A percentile compares a stretch with the other conserved stretches of the same genome.
Evolutionary conservation across 2,113 vertebrate genomes (phyloP).

Genomic region (Felis chaus): DNA sequence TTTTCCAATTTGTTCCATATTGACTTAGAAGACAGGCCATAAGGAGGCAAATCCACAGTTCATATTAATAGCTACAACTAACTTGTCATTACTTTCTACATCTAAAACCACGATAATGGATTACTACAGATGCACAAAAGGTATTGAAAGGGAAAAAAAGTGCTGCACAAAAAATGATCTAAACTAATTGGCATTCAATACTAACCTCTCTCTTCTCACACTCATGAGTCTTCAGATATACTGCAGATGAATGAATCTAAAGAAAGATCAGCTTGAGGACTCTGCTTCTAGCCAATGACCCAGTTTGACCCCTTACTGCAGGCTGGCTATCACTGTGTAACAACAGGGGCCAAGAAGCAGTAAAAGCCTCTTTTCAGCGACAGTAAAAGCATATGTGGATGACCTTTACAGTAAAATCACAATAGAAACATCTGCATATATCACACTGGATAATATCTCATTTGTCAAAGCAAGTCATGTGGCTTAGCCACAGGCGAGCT

Average conservation of each 20-base stretch:
- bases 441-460: neutral
- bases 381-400: neutral
- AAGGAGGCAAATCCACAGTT: neutral
- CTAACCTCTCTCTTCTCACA: neutral
- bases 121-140: neutral
- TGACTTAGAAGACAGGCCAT: neutral
- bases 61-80: neutral
- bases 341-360: accelerated
- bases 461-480: neutral
- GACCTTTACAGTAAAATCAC: neutral
- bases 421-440: neutral
- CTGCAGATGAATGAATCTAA: neutral
- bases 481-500: neutral
- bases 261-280: neutral
- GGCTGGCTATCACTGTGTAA: neutral
- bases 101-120: neutral
- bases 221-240: neutral
- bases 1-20: neutral
- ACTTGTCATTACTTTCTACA: neutral
- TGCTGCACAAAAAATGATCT: accelerated
- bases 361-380: neutral
- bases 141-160: neutral
- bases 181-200: neutral
- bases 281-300: neutral
- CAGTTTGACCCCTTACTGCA: neutral